A percentile compares a stretch with the other conserved stretches of the same genome.
These are phyloP conservation scores for Volucella inflata DNA, from an alignment of 2,888 invertebrate species.

Conservation along the genomic window DNA sequence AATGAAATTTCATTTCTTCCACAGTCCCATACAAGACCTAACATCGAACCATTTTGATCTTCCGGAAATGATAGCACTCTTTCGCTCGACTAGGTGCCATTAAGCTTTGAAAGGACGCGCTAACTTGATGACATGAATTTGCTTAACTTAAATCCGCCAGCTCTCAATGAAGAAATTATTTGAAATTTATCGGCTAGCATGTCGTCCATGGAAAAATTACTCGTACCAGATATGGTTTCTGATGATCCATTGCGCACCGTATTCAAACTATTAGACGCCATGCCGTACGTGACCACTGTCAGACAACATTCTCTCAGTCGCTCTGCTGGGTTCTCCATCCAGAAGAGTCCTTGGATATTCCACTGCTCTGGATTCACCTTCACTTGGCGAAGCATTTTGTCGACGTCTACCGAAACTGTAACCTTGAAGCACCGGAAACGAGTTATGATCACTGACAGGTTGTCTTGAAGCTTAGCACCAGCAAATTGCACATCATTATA, in stretches of 20 bases:
- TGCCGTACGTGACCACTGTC: background rate
- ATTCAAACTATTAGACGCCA: no score
- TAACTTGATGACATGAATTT: conserved; percentile 13
- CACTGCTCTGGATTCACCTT: conserved; percentile 28
- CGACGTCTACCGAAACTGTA: no score
- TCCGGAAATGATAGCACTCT: no score
- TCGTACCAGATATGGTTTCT: conserved; percentile 2
- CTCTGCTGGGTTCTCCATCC: conserved; percentile 27
- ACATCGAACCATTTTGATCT: no score
- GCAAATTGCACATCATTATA: conserved; percentile 36
- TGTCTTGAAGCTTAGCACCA: no score
- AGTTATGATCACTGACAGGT: background rate
- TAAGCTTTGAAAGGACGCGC: background rate
- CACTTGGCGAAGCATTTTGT: no score
- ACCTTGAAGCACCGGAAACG: conserved; percentile 19
- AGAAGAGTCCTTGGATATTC: background rate
- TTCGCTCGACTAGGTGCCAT: background rate
- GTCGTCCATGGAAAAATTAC: conserved; percentile 25
- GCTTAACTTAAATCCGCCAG: conserved; percentile 1
- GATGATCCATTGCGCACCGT: conserved; percentile 1
- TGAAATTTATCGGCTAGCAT: no score
- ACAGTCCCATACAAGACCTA: no score
- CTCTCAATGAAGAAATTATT: background rate
- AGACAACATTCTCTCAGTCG: conserved; percentile 26
- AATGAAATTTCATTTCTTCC: no score